These are phyloP conservation scores for Chondrosia reniformis DNA, from an alignment of 37 sponge, comb jelly and placozoan species.

Conservation along the genomic window DNA sequence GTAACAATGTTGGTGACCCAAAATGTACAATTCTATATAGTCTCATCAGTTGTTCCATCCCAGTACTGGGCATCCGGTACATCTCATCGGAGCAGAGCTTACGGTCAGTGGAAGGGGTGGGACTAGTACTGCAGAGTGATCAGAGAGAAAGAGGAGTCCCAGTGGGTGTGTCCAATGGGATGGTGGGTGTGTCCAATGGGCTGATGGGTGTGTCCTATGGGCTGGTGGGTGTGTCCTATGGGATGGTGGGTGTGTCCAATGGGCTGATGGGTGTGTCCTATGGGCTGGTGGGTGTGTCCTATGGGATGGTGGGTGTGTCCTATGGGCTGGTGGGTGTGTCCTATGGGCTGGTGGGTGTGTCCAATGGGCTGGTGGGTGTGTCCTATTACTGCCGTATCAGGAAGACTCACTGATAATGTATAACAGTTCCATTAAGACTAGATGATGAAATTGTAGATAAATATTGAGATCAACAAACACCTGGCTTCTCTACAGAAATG, in stretches of 20 bases:
- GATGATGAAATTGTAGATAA: slow-evolving; percentile 93
- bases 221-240: too few species aligned
- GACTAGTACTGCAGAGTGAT: too few species aligned
- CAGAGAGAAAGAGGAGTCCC: too few species aligned
- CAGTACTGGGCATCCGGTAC: slow-evolving; percentile 94
- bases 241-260: too few species aligned
- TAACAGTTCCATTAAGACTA: slow-evolving; percentile 94
- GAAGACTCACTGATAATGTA: slow-evolving; percentile 83
- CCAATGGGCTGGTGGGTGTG: background rate
- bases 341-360: slow-evolving; percentile 25
- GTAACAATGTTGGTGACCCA: slow-evolving; percentile 72
- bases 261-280: too few species aligned
- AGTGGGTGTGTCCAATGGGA: too few species aligned
- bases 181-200: too few species aligned
- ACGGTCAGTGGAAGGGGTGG: slow-evolving; percentile 55
- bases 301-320: too few species aligned
- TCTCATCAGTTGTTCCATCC: slow-evolving; percentile 98
- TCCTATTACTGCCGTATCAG: too few species aligned
- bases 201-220: too few species aligned
- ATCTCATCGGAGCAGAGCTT: slow-evolving; percentile 62
- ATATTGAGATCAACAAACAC: slow-evolving; percentile 75
- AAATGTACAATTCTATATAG: slow-evolving; percentile 88
- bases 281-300: too few species aligned
- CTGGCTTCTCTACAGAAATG: slow-evolving; percentile 35
- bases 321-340: too few species aligned